Evolutionary conservation across 2,113 vertebrate genomes (phyloP).

Genomic region (Eptatretus burgeri): DNA sequence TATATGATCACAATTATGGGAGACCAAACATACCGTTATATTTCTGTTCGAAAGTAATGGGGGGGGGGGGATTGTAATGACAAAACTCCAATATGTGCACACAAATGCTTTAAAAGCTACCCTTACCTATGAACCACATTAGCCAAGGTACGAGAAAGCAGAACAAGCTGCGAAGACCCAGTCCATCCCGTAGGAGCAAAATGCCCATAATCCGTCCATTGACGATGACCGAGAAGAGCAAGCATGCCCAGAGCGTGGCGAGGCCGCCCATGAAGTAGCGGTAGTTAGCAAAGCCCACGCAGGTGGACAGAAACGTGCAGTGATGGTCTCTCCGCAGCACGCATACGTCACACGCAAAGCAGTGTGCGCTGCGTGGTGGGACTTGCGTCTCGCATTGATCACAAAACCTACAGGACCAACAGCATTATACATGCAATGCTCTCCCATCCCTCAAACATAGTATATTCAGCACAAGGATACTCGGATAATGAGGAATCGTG

Average conservation of each 20-base stretch:
- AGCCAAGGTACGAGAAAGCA: slow-evolving; percentile 49
- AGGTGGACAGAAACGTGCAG: slow-evolving; percentile 50
- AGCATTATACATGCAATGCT: no score
- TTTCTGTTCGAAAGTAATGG: no score
- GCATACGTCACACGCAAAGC: slow-evolving; percentile 40
- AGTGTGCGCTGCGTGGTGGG: slow-evolving; percentile 45
- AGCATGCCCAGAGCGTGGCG: slow-evolving; percentile 27
- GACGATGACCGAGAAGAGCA: slow-evolving; percentile 40
- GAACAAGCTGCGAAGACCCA: slow-evolving; percentile 30
- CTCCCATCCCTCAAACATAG: no score
- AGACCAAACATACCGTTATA: no score
- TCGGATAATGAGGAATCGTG: no score
- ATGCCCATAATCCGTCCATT: slow-evolving; percentile 39
- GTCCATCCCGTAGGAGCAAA: slow-evolving; percentile 28
- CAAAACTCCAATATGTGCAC: no score
- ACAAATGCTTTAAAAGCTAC: not conserved
- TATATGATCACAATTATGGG: no score
- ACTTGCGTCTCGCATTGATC: slow-evolving; percentile 47
- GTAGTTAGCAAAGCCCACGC: slow-evolving; percentile 44
- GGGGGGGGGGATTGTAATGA: no score
- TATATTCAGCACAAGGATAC: no score
- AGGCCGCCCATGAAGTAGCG: slow-evolving; percentile 43
- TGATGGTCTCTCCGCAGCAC: slow-evolving; percentile 49
- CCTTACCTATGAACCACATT: slow-evolving; percentile 47
- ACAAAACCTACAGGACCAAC: slow-evolving; percentile 26